Conservation (phyloP, 2,888 invertebrate species). For the Scelioninae gen. 1 region DNA sequence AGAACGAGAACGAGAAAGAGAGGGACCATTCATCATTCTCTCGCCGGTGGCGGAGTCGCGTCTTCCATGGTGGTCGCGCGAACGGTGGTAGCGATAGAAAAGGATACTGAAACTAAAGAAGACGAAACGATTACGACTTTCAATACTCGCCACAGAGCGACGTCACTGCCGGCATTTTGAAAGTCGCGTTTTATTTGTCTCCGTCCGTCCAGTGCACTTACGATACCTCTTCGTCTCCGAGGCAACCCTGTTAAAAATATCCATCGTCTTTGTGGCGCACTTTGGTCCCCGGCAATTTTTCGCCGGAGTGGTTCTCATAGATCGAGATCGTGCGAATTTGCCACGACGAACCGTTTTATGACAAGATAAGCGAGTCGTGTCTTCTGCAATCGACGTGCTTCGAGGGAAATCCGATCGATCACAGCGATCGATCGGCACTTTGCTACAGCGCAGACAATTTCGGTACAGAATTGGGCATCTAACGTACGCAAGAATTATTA, state of each 20-base stretch:
- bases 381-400: slow-evolving; percentile 37
- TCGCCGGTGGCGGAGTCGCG: slow-evolving; percentile 56
- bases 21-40: slow-evolving; percentile 67
- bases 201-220: slow-evolving; percentile 9
- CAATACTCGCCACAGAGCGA: slow-evolving; percentile 59
- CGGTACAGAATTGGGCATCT: slow-evolving; percentile 30
- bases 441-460: no score
- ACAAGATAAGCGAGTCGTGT: slow-evolving; percentile 61
- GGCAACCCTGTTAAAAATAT: slow-evolving; percentile 77
- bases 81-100: slow-evolving; percentile 50
- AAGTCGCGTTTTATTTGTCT: slow-evolving; percentile 68
- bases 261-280: slow-evolving; percentile 71
- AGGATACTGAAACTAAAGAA: slow-evolving; percentile 46
- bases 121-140: slow-evolving; percentile 62
- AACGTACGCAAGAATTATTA: slow-evolving; percentile 25
- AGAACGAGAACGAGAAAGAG: no score
- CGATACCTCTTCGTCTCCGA: slow-evolving; percentile 21
- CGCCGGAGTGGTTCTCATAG: slow-evolving; percentile 36
- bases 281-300: slow-evolving; percentile 36
- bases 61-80: slow-evolving; percentile 61
- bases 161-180: slow-evolving; percentile 28
- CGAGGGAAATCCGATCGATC: slow-evolving; percentile 33
- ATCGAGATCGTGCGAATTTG: slow-evolving; percentile 65
- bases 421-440: slow-evolving; percentile 9
- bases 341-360: slow-evolving; percentile 43